Evolutionary conservation across 92 coral and sea anemone genomes (phyloP), one percentile per base, ranked within the genome.

Genomic region (Paramuricea clavata): DNA sequence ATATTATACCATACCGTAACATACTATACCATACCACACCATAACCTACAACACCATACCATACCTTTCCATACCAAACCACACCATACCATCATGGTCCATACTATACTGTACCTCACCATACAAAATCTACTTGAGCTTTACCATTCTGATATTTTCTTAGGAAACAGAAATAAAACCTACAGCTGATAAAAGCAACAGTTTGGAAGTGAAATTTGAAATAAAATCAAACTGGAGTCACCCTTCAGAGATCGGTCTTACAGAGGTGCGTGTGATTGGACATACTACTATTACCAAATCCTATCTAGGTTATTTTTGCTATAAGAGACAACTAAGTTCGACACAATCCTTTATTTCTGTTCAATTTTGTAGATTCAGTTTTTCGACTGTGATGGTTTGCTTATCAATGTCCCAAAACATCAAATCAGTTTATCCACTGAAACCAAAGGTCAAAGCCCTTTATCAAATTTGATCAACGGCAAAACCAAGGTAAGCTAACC

Each of bases 141-240:
- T 34, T 12, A 70, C 44, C 42, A 16, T 70, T 6, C 12, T 41
- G 17, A 15, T 44, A 42, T 73, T 16, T 73, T 81, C 44, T 64
- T 60, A 22, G 93, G 86, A 16, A 26, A 62, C 22, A 7, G 33
- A 32, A 12, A 23, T n/a, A 44, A 33, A 25, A 74, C 81, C 31
- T 49, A 5, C 67, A 35, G 65, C 23, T 78, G 80, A 69, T 86
- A 90, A 87, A 49, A 49, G 44, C 59, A 54, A 76, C 59, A 26
- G 30, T 12, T 50, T 87, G 65, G 98, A 95, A 54, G 95, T 95
- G 36, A 90, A 89, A 49, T 85, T 95, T 31, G 98, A 95, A 83
- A 94, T 95, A 59, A 72, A 59, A 32, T 87, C 98, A 19, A 95
- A 95, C 92, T 95, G 98, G 98, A 96, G 98, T 32, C 93, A 94